These are phyloP conservation scores for Macrocentrus cingulum DNA, from an alignment of 1,140 invertebrate species.

Conservation along the genomic window DNA sequence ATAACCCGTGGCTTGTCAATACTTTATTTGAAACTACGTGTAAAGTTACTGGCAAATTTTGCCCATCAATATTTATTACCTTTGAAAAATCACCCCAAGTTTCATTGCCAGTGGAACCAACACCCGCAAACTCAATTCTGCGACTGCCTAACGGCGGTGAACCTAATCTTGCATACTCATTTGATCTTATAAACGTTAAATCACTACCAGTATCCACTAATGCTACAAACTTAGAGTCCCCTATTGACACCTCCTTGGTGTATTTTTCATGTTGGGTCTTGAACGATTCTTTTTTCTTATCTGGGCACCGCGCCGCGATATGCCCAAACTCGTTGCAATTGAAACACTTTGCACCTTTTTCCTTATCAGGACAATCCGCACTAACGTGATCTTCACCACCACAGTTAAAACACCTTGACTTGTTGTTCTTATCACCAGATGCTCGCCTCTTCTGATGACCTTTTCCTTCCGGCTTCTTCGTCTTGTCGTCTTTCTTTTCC, in stretches of 20 bases:
- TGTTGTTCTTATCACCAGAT: background rate
- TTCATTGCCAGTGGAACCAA: constrained; percentile 13
- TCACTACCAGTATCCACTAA: constrained; percentile 22
- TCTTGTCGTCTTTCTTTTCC: constrained; percentile 29
- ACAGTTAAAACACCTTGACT: constrained; percentile 22
- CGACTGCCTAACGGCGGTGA: constrained; percentile 13
- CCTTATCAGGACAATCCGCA: constrained; percentile 16
- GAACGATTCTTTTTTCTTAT: constrained; percentile 11
- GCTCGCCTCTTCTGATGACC: background rate
- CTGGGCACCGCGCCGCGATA: too few relatives aligned
- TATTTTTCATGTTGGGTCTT: background rate
- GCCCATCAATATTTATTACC: constrained; percentile 7
- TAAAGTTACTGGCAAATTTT: constrained; percentile 8
- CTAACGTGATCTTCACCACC: constrained; percentile 17
- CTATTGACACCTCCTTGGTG: too few relatives aligned
- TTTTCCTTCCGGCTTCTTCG: background rate
- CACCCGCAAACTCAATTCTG: constrained; percentile 17
- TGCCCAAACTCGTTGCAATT: constrained; percentile 12
- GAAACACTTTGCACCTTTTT: constrained; percentile 22
- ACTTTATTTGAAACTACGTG: constrained; percentile 14
- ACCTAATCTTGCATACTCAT: constrained; percentile 19
- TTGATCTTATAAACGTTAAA: constrained; percentile 21
- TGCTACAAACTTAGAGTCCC: constrained; percentile 6
- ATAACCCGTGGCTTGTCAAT: constrained; percentile 8
- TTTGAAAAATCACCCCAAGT: constrained; percentile 13